phyloP scores from a whole-genome alignment of 2,888 invertebrate genomes.

The Sphinx pinastri region DNA sequence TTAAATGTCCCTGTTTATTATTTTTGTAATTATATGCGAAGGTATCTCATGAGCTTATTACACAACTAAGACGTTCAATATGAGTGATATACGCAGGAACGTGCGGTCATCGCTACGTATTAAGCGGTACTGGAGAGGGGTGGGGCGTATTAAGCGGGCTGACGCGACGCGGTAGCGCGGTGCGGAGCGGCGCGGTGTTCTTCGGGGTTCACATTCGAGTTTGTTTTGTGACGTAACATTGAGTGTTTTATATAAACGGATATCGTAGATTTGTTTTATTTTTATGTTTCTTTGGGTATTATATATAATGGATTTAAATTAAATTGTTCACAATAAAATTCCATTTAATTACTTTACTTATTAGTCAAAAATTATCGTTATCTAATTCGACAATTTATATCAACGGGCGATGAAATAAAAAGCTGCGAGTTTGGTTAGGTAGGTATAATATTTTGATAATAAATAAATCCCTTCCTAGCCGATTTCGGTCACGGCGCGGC shows the following conservation, averaged over 20 bases:
- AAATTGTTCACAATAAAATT: not conserved
- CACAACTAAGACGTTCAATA: not conserved
- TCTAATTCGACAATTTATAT: no score
- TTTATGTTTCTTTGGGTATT: no score
- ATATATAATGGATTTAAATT: not conserved
- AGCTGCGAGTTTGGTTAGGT: no score
- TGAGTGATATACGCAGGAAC: not conserved
- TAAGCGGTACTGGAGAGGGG: constrained; percentile 28
- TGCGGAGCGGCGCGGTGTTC: not conserved
- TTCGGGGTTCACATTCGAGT: constrained; percentile 12
- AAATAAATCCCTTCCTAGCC: no score
- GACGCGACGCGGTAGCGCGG: not conserved
- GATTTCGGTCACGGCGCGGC: no score
- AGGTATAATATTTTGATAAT: no score
- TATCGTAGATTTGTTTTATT: not conserved
- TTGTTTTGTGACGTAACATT: not conserved
- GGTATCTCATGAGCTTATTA: not conserved
- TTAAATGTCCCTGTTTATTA: not conserved
- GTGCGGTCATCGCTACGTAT: constrained; percentile 25
- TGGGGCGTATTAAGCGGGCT: constrained; percentile 27
- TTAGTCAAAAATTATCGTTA: no score
- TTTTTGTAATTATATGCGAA: constrained; percentile 1
- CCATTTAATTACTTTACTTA: no score
- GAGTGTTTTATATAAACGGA: constrained; percentile 9
- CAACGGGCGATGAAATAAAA: no score